Evolutionary conservation across 1,140 invertebrate species (phyloP).

Genomic region (Bombus fervidus): DNA sequence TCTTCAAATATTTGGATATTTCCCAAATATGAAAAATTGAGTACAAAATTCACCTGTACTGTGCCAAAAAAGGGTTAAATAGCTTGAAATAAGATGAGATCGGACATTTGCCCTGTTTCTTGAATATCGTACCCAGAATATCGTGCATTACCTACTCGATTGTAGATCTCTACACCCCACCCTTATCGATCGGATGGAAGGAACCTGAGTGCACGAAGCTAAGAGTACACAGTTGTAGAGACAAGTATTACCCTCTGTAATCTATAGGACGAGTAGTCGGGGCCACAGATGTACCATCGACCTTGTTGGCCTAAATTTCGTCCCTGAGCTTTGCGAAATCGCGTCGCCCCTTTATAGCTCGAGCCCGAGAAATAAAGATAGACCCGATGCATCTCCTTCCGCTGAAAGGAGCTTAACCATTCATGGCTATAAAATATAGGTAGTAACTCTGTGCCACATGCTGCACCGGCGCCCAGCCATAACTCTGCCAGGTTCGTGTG

Average conservation of each 20-base stretch:
- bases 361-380: conserved; percentile 21
- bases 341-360: conserved; percentile 50
- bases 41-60: too few species aligned
- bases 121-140: too few species aligned
- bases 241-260: conserved; percentile 34
- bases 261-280: conserved; percentile 11
- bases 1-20: too few species aligned
- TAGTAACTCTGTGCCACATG: conserved; percentile 55
- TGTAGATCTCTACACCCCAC: not conserved
- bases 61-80: too few species aligned
- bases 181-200: not conserved
- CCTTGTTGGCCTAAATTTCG: conserved; percentile 31
- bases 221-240: not conserved
- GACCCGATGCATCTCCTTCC: conserved; percentile 38
- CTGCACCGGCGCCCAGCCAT: conserved; percentile 27
- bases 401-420: conserved; percentile 59
- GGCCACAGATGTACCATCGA: conserved; percentile 54
- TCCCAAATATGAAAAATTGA: too few species aligned
- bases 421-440: conserved; percentile 61
- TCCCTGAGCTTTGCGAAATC: conserved; percentile 50
- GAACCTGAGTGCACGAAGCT: conserved; percentile 16
- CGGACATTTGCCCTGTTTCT: too few species aligned
- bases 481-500: not conserved
- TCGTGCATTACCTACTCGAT: too few species aligned
- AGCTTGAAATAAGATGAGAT: too few species aligned